Percentiles rank a stretch among this genome's conserved stretches.
phyloP scores from a whole-genome alignment of 1,140 invertebrate species.

The Ceratosolen fusciceps region DNA sequence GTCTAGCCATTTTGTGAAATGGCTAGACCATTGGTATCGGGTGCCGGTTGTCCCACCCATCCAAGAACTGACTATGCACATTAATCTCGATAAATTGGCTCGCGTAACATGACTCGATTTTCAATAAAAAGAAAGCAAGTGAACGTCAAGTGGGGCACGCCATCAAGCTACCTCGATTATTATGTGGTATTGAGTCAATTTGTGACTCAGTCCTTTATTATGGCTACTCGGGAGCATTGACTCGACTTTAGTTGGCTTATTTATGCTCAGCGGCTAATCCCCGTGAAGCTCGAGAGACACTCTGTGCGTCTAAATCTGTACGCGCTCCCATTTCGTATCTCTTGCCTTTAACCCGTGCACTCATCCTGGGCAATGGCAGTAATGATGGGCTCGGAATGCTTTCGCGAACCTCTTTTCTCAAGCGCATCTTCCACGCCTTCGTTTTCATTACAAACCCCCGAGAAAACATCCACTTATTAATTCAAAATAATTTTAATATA shows the following conservation, averaged over 20 bases:
- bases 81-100: too few relatives aligned
- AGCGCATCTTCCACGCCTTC: too few relatives aligned
- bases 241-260: slow-evolving; percentile 11
- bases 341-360: too few relatives aligned
- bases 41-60: too few relatives aligned
- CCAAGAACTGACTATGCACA: too few relatives aligned
- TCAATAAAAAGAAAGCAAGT: background rate
- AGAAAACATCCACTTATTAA: too few relatives aligned
- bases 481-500: too few relatives aligned
- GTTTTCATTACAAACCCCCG: too few relatives aligned
- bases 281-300: slow-evolving; percentile 22
- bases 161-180: slow-evolving; percentile 32
- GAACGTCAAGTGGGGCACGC: background rate
- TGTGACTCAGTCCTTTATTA: background rate
- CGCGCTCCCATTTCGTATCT: background rate
- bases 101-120: too few relatives aligned
- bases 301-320: background rate
- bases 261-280: background rate
- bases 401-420: background rate
- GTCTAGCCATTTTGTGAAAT: too few relatives aligned
- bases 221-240: slow-evolving; percentile 2
- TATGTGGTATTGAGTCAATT: slow-evolving; percentile 51
- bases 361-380: background rate
- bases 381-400: background rate
- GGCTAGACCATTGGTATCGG: too few relatives aligned